phyloP scores from a whole-genome alignment of 2,113 vertebrate species.

The Dromaius novaehollandiae region DNA sequence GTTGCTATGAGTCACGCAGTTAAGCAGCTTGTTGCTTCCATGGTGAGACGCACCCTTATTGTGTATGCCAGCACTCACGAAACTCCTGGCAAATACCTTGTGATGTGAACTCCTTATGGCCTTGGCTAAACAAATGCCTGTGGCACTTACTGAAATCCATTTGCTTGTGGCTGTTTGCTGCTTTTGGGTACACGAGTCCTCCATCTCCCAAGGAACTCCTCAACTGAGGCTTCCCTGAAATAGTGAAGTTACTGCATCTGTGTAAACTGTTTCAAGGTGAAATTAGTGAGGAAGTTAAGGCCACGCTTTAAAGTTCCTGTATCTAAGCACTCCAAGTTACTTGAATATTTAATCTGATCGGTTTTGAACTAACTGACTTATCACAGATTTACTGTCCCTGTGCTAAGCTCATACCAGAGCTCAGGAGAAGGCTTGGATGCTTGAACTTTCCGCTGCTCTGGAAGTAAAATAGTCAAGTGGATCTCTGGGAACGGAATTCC shows the following conservation, averaged over 20 bases:
- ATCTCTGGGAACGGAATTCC: not conserved
- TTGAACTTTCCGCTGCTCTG: not conserved
- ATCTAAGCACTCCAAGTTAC: not conserved
- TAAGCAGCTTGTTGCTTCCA: conserved; percentile 65
- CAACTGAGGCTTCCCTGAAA: not conserved
- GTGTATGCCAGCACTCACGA: conserved; percentile 2
- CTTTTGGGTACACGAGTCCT: not conserved
- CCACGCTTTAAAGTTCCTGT: not conserved
- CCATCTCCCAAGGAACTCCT: not conserved
- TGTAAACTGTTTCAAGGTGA: not conserved
- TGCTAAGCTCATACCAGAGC: not conserved
- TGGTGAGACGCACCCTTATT: conserved; percentile 46
- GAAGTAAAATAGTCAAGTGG: not conserved
- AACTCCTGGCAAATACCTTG: conserved; percentile 24
- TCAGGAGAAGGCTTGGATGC: not conserved
- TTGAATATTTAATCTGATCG: not conserved
- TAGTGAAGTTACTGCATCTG: not conserved
- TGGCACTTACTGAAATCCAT: not conserved
- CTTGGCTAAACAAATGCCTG: not conserved
- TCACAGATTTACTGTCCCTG: not conserved
- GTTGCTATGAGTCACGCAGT: conserved; percentile 72
- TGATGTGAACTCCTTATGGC: conserved; percentile 46
- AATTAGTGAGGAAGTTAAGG: not conserved
- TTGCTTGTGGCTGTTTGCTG: not conserved
- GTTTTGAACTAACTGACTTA: not conserved